Evolutionary conservation across 64 coral and sea anemone species (phyloP).

Genomic region (Montipora cactus): DNA sequence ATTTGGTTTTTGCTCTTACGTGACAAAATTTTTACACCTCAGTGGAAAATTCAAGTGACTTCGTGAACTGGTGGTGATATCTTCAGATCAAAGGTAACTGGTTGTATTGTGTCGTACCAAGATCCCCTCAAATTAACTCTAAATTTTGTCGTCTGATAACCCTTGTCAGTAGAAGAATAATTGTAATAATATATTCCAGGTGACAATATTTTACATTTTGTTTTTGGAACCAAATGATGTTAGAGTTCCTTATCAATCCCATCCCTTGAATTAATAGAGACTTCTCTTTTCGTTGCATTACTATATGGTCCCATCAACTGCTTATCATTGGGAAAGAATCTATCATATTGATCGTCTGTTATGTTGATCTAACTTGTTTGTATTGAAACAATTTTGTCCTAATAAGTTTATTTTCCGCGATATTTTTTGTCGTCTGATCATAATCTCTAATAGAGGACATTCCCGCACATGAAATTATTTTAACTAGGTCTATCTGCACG

Average conservation of each 20-base stretch:
- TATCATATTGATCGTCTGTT: not conserved
- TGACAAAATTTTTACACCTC: not conserved
- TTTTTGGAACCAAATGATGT: not conserved
- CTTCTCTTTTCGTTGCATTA: too few relatives aligned
- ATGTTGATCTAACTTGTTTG: not conserved
- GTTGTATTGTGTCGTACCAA: not conserved
- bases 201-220: not conserved
- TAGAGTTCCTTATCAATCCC: not conserved
- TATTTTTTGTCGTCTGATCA: not conserved
- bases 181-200: not conserved
- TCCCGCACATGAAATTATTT: not conserved
- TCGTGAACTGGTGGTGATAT: not conserved
- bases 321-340: too few relatives aligned
- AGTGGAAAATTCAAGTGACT: not conserved
- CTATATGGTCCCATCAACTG: too few relatives aligned
- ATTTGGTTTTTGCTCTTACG: slow-evolving; percentile 6
- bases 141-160: not conserved
- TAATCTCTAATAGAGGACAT: not conserved
- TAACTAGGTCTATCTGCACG: not conserved
- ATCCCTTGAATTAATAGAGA: too few relatives aligned
- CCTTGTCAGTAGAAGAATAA: not conserved
- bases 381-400: slow-evolving; percentile 15
- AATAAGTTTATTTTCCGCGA: not conserved
- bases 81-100: not conserved
- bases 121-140: not conserved